Conservation (phyloP, 1,140 invertebrate species). For the Schmidtea mediterranea region DNA sequence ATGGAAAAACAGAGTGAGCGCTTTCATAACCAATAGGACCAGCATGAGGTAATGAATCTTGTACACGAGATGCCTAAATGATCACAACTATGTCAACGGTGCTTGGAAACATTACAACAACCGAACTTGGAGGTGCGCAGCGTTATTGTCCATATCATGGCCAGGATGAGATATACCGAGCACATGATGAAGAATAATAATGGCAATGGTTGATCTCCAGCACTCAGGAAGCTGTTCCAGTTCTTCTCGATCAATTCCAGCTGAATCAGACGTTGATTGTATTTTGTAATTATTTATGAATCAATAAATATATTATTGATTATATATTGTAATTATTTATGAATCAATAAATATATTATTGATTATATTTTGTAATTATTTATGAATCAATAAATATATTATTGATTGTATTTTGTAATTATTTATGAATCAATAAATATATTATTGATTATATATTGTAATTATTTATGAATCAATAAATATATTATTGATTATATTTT, state of each 20-base stretch:
- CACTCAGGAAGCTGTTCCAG: conserved; percentile 62
- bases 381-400: no score
- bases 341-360: no score
- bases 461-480: no score
- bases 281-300: background rate
- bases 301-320: no score
- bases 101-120: background rate
- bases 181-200: conserved; percentile 68
- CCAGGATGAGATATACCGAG: conserved; percentile 57
- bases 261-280: conserved; percentile 27
- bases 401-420: no score
- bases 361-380: no score
- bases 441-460: no score
- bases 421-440: no score
- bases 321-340: no score
- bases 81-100: background rate
- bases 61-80: background rate
- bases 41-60: conserved; percentile 66
- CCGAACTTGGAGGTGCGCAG: conserved; percentile 50
- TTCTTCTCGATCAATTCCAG: conserved; percentile 51
- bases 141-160: conserved; percentile 66
- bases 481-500: no score
- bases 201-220: conserved; percentile 79
- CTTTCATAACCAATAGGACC: conserved; percentile 64
- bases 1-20: conserved; percentile 68